phyloP scores from a whole-genome alignment of 2,797 vertebrate genomes.

The Chelonia mydas region DNA sequence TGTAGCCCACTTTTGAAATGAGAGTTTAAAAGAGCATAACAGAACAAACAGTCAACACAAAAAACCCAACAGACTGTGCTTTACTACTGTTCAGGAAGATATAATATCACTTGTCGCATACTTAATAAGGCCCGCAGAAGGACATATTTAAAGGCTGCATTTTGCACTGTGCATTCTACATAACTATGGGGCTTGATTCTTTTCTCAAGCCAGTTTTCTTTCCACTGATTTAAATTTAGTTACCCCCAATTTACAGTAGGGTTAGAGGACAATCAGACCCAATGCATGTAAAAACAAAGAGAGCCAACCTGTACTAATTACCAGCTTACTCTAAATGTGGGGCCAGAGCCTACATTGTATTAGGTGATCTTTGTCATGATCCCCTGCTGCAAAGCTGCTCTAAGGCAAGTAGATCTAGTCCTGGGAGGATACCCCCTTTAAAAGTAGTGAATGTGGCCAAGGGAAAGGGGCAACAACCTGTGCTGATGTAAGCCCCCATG shows the following conservation, averaged over 20 bases:
- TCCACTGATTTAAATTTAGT: not conserved
- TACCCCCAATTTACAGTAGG: not conserved
- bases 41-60: conserved; percentile 4
- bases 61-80: not conserved
- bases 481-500: not conserved
- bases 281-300: not conserved
- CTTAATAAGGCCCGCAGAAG: not conserved
- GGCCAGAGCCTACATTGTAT: not conserved
- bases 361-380: not conserved
- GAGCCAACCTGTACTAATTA: not conserved
- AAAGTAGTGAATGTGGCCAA: not conserved
- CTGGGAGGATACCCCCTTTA: not conserved
- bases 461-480: not conserved
- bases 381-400: not conserved
- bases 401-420: not conserved
- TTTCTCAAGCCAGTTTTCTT: not conserved
- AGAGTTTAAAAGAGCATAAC: not conserved
- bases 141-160: not conserved
- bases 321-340: not conserved
- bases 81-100: not conserved
- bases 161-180: not conserved
- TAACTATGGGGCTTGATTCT: not conserved
- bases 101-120: not conserved
- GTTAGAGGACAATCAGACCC: not conserved
- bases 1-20: not conserved